A percentile compares a stretch with the other conserved stretches of the same genome.
phyloP scores from a whole-genome alignment of 1,140 invertebrate genomes.

The Zaprionus lachaisei region DNA sequence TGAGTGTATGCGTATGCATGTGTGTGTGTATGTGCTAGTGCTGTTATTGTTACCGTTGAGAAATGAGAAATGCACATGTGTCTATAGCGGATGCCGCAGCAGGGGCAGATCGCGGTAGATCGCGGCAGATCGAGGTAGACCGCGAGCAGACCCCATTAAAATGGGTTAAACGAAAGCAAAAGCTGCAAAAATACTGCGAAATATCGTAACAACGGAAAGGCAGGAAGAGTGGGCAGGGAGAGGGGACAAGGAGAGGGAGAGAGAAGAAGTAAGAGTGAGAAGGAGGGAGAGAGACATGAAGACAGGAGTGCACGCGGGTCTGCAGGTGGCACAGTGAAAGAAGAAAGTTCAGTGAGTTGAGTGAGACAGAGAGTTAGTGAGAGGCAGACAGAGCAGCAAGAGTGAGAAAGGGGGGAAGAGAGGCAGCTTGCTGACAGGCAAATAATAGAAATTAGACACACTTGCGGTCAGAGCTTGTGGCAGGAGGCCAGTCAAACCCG shows the following conservation, averaged over 20 bases:
- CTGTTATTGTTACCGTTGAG: slow-evolving; percentile 45
- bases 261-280: not conserved
- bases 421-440: slow-evolving; percentile 23
- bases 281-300: slow-evolving; percentile 16
- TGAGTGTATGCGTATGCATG: slow-evolving; percentile 25
- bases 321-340: slow-evolving; percentile 75
- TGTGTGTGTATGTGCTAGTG: slow-evolving; percentile 30
- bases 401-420: not conserved
- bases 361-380: not conserved
- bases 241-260: not conserved
- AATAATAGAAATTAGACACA: slow-evolving; percentile 78
- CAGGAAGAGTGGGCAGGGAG: not conserved
- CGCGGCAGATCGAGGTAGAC: slow-evolving; percentile 7
- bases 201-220: slow-evolving; percentile 67
- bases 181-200: slow-evolving; percentile 57
- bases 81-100: slow-evolving; percentile 63
- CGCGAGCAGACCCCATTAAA: slow-evolving; percentile 51
- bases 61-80: slow-evolving; percentile 51
- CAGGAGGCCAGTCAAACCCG: slow-evolving; percentile 49
- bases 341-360: slow-evolving; percentile 72
- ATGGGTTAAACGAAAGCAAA: slow-evolving; percentile 83
- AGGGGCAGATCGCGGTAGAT: slow-evolving; percentile 12
- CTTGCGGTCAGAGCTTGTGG: slow-evolving; percentile 64
- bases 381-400: too few species aligned
- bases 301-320: slow-evolving; percentile 16